Evolutionary conservation across 2,797 vertebrate genomes (phyloP), one percentile per base, ranked within the genome.

Genomic region (Trematomus bernacchii): DNA sequence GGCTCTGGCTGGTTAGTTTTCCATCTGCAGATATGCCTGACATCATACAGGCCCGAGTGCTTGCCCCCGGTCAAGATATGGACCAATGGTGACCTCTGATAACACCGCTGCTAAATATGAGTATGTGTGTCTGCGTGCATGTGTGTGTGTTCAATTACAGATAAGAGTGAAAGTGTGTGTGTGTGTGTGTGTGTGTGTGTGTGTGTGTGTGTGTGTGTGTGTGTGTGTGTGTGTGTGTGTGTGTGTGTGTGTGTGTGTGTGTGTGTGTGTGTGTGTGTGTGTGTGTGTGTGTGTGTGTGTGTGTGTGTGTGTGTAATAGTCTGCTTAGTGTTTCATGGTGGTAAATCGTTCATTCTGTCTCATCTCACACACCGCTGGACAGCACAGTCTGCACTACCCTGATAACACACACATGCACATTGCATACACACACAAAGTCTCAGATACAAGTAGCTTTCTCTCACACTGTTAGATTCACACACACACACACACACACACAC

Each of bases 351-450:
- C 37, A 37, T 86, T 90, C 79, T 89, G 87, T 88, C 87, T 90
- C 83, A 91, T 90, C 89, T 89, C 87, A 85, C 83, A 89, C 89
- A 87, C 80, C 19, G 66, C 83, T 89, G 84, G 90, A 90, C 86
- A 81, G 81, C 83, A 86, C 60, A 77, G 91, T 84, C 91, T 93
- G 92, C 85, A 79, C 77, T 73, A 59, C 65, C 77, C 85, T 88
- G 92, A 92, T 93, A 93, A 92, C 86, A 84, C 90, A 82, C 77
- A 79, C 82, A 76, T 47, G 52, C 63, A 61, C 66, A n/a, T 37
- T 5, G 68, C 66, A 60, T 19, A 64, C 66, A 63, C 69, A 69
- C 58, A 71, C 40, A 11, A 72, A 54, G 21, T 55, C 67, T 55
- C 57, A 63, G 51, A 18, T 37, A 48, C 62, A 79, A 73, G 75